Evolutionary conservation across 1,140 invertebrate genomes (phyloP), one percentile per base, ranked within the genome.

Genomic region (Apis florea): DNA sequence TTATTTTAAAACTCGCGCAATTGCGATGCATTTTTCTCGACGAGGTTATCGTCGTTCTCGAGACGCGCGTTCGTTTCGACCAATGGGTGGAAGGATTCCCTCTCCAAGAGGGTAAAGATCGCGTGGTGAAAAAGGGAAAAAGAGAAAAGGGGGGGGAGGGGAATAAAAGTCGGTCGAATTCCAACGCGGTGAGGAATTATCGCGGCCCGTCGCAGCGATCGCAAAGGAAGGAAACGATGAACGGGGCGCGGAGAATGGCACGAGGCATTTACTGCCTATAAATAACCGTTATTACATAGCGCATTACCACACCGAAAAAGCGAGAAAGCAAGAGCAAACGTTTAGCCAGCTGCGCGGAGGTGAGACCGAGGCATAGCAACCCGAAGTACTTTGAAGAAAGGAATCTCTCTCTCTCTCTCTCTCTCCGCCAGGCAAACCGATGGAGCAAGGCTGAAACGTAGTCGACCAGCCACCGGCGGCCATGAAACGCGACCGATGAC

Each of bases 201-300:
- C 71, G 83, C 56, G 83, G 11, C 31, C 21, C 51, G 58, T 54
- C 26, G 47, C 70, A 54, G 47, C 70, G 70, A 15, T 78, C 82
- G 64, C 58, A 8, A 6, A 68, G 40, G 64, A 83, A 83, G 64
- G 71, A 24, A 64, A 67, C 61, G 78, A 80, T 6, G 31, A 72
- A 73, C 72, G 54, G 19, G 58, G 47, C 69, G 51, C 47, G 56
- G 69, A 74, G 67, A 67, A 75, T 74, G 79, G 71, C 77, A 58
- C 53, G 47, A 59, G 59, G 64, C 77, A 63, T 85, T 85, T 85
- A 85, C 72, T 81, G 67, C 72, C 72, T 85, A 85, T 81, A 85
- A 85, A 85, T 85, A 85, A 85, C 77, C 77, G 72, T 85, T 85
- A 85, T 85, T 85, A 85, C 78, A 78, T 58, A 51, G 71, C 31